Conservation (phyloP, 2,797 vertebrate genomes). For the Anabas testudineus region DNA sequence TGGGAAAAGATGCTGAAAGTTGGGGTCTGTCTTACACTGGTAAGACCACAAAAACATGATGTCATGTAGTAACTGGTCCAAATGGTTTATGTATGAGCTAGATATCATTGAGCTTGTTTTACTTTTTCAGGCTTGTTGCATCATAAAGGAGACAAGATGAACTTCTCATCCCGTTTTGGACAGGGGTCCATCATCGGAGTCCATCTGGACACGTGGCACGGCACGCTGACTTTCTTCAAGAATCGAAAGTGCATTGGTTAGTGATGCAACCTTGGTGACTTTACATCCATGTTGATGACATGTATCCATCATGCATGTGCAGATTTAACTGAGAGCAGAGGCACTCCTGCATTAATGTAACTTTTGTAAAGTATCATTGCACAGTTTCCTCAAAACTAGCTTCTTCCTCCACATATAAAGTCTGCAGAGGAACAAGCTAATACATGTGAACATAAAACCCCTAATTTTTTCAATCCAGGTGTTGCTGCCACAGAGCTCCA, state of each 20-base stretch:
- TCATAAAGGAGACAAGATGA: constrained; percentile 95
- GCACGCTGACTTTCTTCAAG: constrained; percentile 96
- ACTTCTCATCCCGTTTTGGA: constrained; percentile 94
- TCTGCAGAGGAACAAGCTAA: neutral
- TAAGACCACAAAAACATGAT: constrained; percentile 61
- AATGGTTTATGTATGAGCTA: neutral
- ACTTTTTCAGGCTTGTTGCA: constrained; percentile 89
- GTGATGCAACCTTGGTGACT: constrained; percentile 33
- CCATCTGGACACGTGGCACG: constrained; percentile 96
- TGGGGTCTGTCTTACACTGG: constrained; percentile 99
- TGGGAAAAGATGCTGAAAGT: constrained; percentile 96
- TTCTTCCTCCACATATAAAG: too few relatives aligned
- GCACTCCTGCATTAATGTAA: too few relatives aligned
- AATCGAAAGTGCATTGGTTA: constrained; percentile 97
- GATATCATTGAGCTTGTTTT: neutral
- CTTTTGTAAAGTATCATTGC: too few relatives aligned
- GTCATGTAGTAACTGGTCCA: neutral
- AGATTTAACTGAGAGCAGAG: too few relatives aligned
- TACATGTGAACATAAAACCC: neutral
- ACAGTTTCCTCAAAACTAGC: too few relatives aligned
- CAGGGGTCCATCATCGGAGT: constrained; percentile 98
- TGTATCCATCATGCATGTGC: too few relatives aligned
- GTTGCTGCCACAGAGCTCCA: constrained; percentile 93
- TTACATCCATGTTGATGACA: too few relatives aligned
- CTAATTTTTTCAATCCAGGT: constrained; percentile 77